Evolutionary conservation across 92 coral and sea anemone genomes (phyloP), one percentile per base, ranked within the genome.

Genomic region (Anthopleura xanthogrammica): DNA sequence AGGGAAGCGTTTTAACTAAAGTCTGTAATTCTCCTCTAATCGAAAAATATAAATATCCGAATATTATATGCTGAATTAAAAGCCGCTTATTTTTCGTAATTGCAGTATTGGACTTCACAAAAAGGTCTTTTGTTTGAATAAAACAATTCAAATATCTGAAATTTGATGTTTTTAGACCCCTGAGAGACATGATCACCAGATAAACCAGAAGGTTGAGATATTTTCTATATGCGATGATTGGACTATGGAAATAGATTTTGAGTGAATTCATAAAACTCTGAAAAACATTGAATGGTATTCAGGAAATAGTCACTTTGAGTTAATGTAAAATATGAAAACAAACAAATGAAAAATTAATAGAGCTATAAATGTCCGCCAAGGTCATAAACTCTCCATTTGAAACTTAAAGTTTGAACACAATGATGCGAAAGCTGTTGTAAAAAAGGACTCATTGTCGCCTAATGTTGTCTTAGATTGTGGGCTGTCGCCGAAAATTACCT

Each of bases 251-350:
- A 50, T 50, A 50, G 58, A 12, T 54, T 12, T 54, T 11, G 58
- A 20, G 70, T 62, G 29, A 62, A 62, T 62, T 62, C 14, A 62
- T 20, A 20, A 54, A 54, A 62, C 29, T 62, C 70, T n/a, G 70
- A 62, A 29, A 62, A 62, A 62, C 5, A 62, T n/a, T 62, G 70
- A 16, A 62, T 62, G 23, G 6, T 62, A 62, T 62, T 19, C 39
- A 62, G 70, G 70, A 62, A 62, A 62, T 62, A 22, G 70, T 62
- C 29, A 62, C 70, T 62, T 62, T 62, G 70, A 62, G 70, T 62
- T 62, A 62, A 62, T 62, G 70, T 62, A 62, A 62, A 62, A 62
- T 62, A 62, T 4, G 70, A 62, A 62, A 62, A 62, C 70, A 62
- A 62, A 62, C 29, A 62, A 62, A 20, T 62, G 39, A 62, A 62